Percentiles rank a stretch among this genome's conserved stretches.
Evolutionary conservation across 2,113 vertebrate genomes (phyloP).

Genomic region (Misgurnus mizolepis): DNA sequence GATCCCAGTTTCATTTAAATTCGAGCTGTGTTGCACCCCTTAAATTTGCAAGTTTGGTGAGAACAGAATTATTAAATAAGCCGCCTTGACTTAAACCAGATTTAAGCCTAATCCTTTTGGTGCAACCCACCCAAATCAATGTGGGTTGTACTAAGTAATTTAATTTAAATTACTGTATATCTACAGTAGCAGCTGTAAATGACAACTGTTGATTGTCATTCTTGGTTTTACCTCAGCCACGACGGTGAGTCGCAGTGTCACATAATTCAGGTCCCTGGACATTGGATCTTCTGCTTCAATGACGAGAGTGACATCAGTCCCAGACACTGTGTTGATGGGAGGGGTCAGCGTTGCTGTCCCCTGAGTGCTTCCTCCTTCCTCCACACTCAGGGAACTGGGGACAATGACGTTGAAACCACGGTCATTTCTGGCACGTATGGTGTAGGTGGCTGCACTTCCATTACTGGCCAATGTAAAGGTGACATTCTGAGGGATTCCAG

Average conservation of each 20-base stretch:
- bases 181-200: background rate
- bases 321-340: slow-evolving; percentile 59
- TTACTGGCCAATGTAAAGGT: slow-evolving; percentile 58
- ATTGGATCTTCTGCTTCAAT: slow-evolving; percentile 60
- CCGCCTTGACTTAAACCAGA: too few species aligned
- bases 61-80: too few species aligned
- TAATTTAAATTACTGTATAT: too few species aligned
- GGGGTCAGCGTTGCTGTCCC: slow-evolving; percentile 58
- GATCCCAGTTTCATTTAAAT: too few species aligned
- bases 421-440: slow-evolving; percentile 57
- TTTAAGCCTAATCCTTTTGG: too few species aligned
- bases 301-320: slow-evolving; percentile 65
- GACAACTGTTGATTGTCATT: too few species aligned
- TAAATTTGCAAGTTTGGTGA: too few species aligned
- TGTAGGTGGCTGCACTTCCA: too few species aligned
- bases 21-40: too few species aligned
- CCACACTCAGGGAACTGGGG: slow-evolving; percentile 51
- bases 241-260: slow-evolving; percentile 53
- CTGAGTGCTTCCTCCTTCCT: slow-evolving; percentile 41
- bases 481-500: slow-evolving; percentile 53
- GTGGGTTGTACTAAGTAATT: too few species aligned
- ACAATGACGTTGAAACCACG: slow-evolving; percentile 47
- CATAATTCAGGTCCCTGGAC: slow-evolving; percentile 64
- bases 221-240: background rate
- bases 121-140: too few species aligned